These are phyloP conservation scores for Yoshiicerus persimilis DNA, from an alignment of 1,140 invertebrate species.

Conservation along the genomic window DNA sequence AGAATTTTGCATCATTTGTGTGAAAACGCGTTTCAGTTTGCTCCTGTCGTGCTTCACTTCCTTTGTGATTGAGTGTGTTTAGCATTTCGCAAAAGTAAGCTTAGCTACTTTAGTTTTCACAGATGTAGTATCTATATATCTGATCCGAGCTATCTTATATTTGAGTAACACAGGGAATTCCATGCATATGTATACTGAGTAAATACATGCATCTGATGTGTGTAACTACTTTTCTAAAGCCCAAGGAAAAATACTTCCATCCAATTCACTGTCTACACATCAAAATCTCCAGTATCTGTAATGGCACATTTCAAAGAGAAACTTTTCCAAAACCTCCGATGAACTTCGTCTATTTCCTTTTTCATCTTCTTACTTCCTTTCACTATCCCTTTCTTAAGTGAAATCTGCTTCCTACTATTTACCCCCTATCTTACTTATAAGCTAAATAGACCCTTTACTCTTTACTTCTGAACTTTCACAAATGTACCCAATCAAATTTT, in stretches of 20 bases:
- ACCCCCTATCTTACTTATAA: neutral
- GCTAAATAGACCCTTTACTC: neutral
- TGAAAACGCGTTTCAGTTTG: neutral
- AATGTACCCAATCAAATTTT: neutral
- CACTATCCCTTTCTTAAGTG: neutral
- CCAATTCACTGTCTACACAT: neutral
- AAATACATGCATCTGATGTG: neutral
- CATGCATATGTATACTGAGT: neutral
- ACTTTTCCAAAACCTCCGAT: neutral
- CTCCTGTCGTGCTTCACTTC: neutral
- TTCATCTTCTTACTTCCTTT: neutral
- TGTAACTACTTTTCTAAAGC: neutral
- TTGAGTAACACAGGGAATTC: neutral
- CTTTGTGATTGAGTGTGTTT: neutral
- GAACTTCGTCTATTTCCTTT: constrained; percentile 5
- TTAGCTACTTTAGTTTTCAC: neutral
- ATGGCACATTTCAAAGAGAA: neutral
- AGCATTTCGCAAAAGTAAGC: neutral
- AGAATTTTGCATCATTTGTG: neutral
- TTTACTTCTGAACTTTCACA: neutral
- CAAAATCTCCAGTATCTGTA: neutral
- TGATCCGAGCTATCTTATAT: neutral
- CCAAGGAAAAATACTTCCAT: neutral
- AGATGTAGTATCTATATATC: neutral
- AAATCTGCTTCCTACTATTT: neutral